These are phyloP conservation scores for Theristicus caerulescens DNA, from an alignment of 2,113 vertebrate genomes.

Conservation along the genomic window DNA sequence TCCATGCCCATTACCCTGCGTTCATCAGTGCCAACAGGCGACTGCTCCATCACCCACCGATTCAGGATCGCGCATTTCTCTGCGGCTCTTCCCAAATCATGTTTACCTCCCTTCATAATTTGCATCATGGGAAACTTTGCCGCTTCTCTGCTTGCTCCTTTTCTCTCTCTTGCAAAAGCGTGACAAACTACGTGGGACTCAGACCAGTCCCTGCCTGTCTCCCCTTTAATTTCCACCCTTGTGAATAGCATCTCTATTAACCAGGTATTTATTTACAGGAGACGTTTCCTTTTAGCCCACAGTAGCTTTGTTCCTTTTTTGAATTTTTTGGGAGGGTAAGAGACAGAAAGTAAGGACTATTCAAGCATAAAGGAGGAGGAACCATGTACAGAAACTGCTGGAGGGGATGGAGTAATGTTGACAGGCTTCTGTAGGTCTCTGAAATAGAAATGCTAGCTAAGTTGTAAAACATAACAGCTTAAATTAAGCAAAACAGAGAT, in stretches of 20 bases:
- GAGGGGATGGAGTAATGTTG: neutral
- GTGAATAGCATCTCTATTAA: neutral
- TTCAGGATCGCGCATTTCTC: neutral
- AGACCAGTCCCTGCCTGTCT: too few relatives aligned
- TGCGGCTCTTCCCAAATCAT: neutral
- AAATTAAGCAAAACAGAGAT: neutral
- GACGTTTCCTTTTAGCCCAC: neutral
- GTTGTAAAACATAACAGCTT: neutral
- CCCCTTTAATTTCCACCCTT: neutral
- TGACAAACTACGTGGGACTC: neutral
- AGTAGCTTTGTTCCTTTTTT: neutral
- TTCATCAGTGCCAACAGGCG: neutral
- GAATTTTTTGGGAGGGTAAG: neutral
- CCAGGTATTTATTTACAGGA: neutral
- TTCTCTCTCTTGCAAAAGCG: neutral
- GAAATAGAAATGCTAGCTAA: neutral
- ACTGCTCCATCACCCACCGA: neutral
- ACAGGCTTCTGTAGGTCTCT: neutral
- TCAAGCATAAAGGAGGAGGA: neutral
- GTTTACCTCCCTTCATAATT: neutral
- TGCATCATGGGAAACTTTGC: neutral
- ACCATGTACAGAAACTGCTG: neutral
- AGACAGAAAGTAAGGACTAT: neutral
- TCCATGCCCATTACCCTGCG: neutral
- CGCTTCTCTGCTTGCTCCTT: neutral